Conservation (phyloP, 2,113 vertebrate species). For the Vidua macroura region DNA sequence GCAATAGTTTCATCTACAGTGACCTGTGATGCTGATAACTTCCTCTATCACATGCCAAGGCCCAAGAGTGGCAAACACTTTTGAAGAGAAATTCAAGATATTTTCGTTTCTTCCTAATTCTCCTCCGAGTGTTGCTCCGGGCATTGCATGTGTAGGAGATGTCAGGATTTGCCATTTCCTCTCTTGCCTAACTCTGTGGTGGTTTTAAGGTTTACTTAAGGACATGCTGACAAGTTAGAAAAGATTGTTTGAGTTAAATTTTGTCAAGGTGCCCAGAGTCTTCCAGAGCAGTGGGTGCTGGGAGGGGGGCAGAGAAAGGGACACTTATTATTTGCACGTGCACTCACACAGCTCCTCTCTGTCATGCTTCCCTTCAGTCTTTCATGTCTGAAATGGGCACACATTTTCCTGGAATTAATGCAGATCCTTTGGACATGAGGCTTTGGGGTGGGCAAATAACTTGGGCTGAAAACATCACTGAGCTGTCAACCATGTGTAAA, state of each 20-base stretch:
- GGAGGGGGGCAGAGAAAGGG: not conserved
- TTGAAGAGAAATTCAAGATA: not conserved
- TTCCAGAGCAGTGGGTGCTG: not conserved
- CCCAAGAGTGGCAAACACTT: not conserved
- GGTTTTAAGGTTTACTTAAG: conserved; percentile 40
- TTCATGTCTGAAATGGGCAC: not conserved
- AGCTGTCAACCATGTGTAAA: not conserved
- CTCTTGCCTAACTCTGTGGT: not conserved
- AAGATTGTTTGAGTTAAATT: conserved; percentile 5
- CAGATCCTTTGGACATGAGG: not conserved
- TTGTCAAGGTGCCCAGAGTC: not conserved
- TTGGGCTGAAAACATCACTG: not conserved
- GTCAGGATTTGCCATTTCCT: not conserved
- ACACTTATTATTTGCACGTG: not conserved
- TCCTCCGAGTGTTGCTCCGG: not conserved
- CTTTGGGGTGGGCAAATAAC: not conserved
- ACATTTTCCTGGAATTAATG: not conserved
- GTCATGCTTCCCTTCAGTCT: not conserved
- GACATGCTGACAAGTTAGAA: not conserved
- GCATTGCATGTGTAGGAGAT: not conserved
- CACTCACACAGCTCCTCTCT: not conserved
- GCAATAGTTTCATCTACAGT: not conserved
- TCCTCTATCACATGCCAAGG: not conserved
- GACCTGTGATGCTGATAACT: not conserved
- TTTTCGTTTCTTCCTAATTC: not conserved